Conservation (phyloP, 2,113 vertebrate species). For the Orientallactaga bullata region DNA sequence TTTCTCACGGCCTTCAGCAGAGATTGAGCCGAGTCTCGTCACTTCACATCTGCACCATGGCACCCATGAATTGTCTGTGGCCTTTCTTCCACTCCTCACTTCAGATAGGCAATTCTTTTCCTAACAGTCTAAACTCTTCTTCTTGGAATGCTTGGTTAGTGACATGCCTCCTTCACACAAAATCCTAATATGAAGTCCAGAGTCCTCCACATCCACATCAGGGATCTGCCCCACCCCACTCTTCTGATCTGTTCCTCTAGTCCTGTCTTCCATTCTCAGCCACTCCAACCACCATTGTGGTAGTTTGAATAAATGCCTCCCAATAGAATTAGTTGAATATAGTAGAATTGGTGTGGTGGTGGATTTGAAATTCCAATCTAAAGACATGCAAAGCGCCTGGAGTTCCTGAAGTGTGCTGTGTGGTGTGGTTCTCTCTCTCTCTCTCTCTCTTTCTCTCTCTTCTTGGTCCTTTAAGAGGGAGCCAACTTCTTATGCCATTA, state of each 20-base stretch:
- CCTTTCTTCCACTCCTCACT: neutral
- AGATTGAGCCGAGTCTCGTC: too few species aligned
- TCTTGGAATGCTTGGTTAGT: neutral
- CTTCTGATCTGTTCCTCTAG: neutral
- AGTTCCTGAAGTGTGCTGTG: too few species aligned
- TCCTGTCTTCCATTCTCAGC: neutral
- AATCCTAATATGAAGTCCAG: neutral
- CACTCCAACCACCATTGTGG: neutral
- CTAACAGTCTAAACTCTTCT: neutral
- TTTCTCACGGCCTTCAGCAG: neutral
- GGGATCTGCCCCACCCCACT: neutral
- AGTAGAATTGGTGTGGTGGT: too few species aligned
- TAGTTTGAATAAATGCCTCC: too few species aligned
- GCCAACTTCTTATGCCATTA: too few species aligned
- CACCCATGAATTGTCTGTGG: too few species aligned
- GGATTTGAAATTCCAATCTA: too few species aligned
- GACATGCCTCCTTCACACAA: neutral
- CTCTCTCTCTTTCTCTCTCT: too few species aligned
- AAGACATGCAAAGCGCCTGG: too few species aligned
- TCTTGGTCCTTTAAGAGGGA: too few species aligned
- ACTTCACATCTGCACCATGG: neutral
- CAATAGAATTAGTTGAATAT: too few species aligned
- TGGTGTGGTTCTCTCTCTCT: too few species aligned
- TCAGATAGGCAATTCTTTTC: neutral
- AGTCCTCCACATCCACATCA: neutral